Evolutionary conservation across 2,888 invertebrate genomes (phyloP), one percentile per base, ranked within the genome.

Genomic region (Apamea sordens): DNA sequence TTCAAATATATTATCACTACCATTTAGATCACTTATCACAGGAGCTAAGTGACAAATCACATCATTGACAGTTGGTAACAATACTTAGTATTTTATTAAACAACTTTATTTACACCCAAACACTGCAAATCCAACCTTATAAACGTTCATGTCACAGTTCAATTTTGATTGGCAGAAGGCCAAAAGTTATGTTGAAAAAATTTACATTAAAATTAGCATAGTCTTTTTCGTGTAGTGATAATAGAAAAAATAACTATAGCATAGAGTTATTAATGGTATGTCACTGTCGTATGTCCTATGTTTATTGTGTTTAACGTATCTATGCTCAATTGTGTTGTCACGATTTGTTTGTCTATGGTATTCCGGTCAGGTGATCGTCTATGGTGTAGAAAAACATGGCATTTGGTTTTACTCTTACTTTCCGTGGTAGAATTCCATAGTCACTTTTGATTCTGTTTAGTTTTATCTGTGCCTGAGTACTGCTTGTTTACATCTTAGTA

Each of bases 241-340:
- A 94, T 90, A 79, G 67, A 41, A 89, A 90, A 88, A 90, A 89
- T 88, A 91, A 86, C 87, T 89, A 86, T 86, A 82, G 81, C 80
- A 67, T 86, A 85, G 78, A 82, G 89, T 88, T 90, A 90, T 88
- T 89, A 81, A 88, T 88, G 70, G 84, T 86, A 84, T 87, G 90
- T 82, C 88, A 92, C 76, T 94, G 94, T 93, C 94, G 92, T 92
- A 87, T 94, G 94, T 94, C 94, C 85, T 90, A 88, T 91, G 89
- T 92, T 90, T 92, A 85, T 71, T 72, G 73, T 88, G 82, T 75
- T 88, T 76, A 77, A 76, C 85, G 79, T 77, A 71, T 89, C 86
- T 88, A 63, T 79, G 65, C 73, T 71, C n/a, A 85, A 93, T 93
- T 90, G 85, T 86, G 67, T 50, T 77, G 87, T 92, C 95, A 94